Evolutionary conservation across 2,888 invertebrate genomes (phyloP), one percentile per base, ranked within the genome.

Genomic region (Hypomecis punctinalis): DNA sequence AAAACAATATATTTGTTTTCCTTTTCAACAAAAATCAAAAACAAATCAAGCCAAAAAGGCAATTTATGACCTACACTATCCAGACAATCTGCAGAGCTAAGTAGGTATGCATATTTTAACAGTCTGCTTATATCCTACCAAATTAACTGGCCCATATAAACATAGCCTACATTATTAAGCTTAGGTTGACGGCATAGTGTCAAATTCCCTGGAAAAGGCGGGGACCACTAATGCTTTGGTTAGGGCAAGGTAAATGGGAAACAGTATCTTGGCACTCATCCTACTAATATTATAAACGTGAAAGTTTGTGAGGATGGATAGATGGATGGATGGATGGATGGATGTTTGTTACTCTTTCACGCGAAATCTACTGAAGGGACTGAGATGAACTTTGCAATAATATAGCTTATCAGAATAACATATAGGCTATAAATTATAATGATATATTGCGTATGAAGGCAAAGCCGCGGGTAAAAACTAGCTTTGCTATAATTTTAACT

Each of bases 141-240:
- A 66, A 63, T 63, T 63, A 62, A 62, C 63, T 60, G 56, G 4
- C 53, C 61, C 37, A 54, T 46, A 54, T 58, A 53, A 40, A 48
- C 54, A n/a, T 37, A 39, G 46, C 5, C 40, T 52, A 37, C 23
- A 47, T 42, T 13, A 56, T 53, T 43, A 40, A 48, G 51, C 42
- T 54, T 51, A 49, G 51, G 37, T 36, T 51, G 49, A 58, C 13
- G 49, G 43, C 23, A 37, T 39, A n/a, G 53, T 56, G n/a, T 52
- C 40, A 60, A 63, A 54, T 67, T 63, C 42, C 48, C 63, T 54
- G 52, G 56, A 63, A 67, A 63, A 60, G 47, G 56, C 48, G 39
- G 42, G 10, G 52, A 5, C 36, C 49, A 42, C 46, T 61, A 53
- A 53, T 35, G 60, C 11, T 10, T 11, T 37, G 40, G 35, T 35